Evolutionary conservation across 1,140 invertebrate genomes (phyloP), one percentile per base, ranked within the genome.

Genomic region (Drosophila sp.): DNA sequence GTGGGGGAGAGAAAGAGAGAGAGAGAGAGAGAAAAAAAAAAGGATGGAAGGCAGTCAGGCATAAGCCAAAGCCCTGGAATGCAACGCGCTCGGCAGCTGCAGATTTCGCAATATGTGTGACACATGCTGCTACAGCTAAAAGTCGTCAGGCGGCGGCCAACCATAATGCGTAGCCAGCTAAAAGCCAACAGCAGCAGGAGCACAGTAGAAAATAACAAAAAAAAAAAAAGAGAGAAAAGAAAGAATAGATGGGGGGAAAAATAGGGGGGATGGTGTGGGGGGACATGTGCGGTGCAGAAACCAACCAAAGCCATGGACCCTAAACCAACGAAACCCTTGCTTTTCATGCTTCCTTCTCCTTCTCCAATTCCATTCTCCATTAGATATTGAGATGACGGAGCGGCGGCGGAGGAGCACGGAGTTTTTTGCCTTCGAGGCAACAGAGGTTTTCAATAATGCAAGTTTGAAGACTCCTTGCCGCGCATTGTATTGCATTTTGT

Each of bases 401-500:
- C n/a, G 56, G 65, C 65, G 64, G 35, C 30, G 2, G 10, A 11
- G 56, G 4, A 1, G 57, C 11, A 3, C 17, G 7, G 5, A 57
- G 41, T 7, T 25, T 8, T 27, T 50, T 17, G 17, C 23, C 29
- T 58, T 44, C 56, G 44, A 41, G 72, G 61, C 75, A 62, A 70
- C 75, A 67, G 72, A 66, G 75, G 66, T 77, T 87, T 89, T 87
- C 83, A 87, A 87, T 87, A 87, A 87, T 87, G 83, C 83, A 87
- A 80, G 57, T 72, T 83, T 67, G 73, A 86, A 72, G 72, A 66
- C 69, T 85, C 60, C 75, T 17, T 66, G 67, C 66, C 72, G 75
- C 75, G 64, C 68, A 89, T 89, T 87, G 83, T 87, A 81, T 80
- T 83, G 83, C 84, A 89, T 82, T 83, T 87, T 87, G 84, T 86